These are phyloP conservation scores for Rhorus exstirpatorius DNA, from an alignment of 2,888 invertebrate species.

Conservation along the genomic window DNA sequence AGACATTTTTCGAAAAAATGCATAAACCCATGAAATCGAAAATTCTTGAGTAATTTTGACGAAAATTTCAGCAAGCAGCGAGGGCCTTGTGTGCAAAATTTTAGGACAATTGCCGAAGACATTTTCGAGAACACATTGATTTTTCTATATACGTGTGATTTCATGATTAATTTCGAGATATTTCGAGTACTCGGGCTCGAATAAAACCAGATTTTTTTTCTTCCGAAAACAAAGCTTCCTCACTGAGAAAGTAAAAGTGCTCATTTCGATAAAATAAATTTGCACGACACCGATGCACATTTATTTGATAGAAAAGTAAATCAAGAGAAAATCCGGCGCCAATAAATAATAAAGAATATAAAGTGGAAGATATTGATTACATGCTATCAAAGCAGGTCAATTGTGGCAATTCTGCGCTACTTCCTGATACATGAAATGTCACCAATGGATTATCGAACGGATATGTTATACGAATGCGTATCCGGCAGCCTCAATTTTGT, in stretches of 20 bases:
- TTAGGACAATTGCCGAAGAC: too few relatives aligned
- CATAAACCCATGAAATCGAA: too few relatives aligned
- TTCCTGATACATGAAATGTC: slow-evolving; percentile 78
- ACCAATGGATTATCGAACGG: slow-evolving; percentile 68
- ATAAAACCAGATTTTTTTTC: too few relatives aligned
- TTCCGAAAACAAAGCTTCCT: too few relatives aligned
- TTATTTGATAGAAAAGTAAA: neutral
- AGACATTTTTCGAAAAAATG: too few relatives aligned
- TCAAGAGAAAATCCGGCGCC: neutral
- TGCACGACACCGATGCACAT: neutral
- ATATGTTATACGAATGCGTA: slow-evolving; percentile 17
- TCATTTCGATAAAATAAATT: neutral
- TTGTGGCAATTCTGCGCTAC: neutral
- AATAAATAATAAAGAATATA: slow-evolving; percentile 25
- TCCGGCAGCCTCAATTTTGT: neutral
- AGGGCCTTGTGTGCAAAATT: too few relatives aligned
- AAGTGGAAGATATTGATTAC: slow-evolving; percentile 9
- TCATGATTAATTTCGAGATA: too few relatives aligned
- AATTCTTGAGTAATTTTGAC: too few relatives aligned
- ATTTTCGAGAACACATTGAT: too few relatives aligned
- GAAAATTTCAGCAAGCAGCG: too few relatives aligned
- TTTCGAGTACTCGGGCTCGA: too few relatives aligned
- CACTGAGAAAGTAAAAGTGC: neutral
- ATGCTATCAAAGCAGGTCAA: slow-evolving; percentile 12
- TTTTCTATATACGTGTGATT: too few relatives aligned